Conservation (phyloP, 1,140 invertebrate species). For the Drosophila elegans region DNA sequence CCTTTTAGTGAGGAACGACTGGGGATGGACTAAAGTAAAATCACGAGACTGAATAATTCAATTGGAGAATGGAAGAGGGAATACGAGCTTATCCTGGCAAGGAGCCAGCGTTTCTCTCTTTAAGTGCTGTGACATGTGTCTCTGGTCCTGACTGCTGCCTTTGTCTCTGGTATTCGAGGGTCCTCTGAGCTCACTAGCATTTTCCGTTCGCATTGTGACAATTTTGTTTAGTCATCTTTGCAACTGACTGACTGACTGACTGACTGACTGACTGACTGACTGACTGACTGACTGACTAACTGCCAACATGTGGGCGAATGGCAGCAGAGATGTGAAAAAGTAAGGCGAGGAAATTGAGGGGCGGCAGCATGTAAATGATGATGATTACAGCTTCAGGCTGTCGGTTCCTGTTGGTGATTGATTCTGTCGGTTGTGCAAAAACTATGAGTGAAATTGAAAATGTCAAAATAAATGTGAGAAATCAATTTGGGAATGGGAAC, state of each 20-base stretch:
- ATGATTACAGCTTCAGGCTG: conserved; percentile 23
- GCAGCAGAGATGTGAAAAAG: conserved; percentile 36
- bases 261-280: conserved; percentile 40
- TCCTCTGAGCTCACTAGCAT: conserved; percentile 18
- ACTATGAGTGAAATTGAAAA: background rate
- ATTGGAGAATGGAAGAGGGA: conserved; percentile 31
- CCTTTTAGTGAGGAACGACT: conserved; percentile 36
- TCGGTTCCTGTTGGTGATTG: conserved; percentile 31
- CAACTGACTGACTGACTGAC: conserved; percentile 35
- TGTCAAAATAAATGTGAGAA: conserved; percentile 6
- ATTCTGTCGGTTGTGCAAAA: conserved; percentile 16
- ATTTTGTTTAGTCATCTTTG: conserved; percentile 54
- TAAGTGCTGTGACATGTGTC: conserved; percentile 28
- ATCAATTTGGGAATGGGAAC: background rate
- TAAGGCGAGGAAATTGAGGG: conserved; percentile 49
- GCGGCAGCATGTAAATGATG: conserved; percentile 54
- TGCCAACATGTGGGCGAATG: conserved; percentile 30
- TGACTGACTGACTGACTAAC: conserved; percentile 44
- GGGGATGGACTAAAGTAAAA: conserved; percentile 22
- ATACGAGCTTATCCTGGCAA: conserved; percentile 50
- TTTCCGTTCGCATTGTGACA: conserved; percentile 24
- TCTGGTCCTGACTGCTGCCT: conserved; percentile 30
- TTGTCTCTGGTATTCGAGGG: conserved; percentile 39
- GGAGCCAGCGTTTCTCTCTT: conserved; percentile 23
- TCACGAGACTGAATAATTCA: conserved; percentile 68